Evolutionary conservation across 1,140 invertebrate genomes (phyloP), one percentile per base, ranked within the genome.

Genomic region (Ips typographus): DNA sequence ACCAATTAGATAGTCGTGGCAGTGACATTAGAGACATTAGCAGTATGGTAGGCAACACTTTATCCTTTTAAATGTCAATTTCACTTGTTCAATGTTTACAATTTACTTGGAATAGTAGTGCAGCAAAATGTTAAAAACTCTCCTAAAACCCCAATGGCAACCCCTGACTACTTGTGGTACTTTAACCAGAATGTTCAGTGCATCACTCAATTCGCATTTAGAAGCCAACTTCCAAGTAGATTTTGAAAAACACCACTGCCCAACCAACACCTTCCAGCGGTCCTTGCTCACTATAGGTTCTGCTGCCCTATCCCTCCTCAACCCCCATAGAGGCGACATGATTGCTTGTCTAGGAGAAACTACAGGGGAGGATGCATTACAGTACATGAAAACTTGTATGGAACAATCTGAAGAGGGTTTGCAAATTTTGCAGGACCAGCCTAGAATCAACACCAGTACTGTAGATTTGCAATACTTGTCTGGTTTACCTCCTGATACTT

Each of bases 261-360:
- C 87, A 39, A 88, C 90, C 39, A 89, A 87, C 55, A 36, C 77
- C 4, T 85, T 96, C 69, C 95, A 98, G 81, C 90, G 87, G 78
- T 76, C 83, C 1, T 70, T 95, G 5, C 83, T 98, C 4, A 84
- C 91, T 4, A 79, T 89, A 1, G 95, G 95, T 3, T 94, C 95
- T 36, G 92, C 91, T 40, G 78, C 86, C 3, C 83, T 93, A 58
- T 87, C 91, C 3, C 79, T 96, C 37, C 74, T 88, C 2, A 85
- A 94, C 83, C 94, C 94, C 1, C 80, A 82, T 73, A 86, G 90
- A 60, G 89, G 85, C n/a, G 95, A 98, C 80, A 95, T 97, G 94
- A 94, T 98, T 74, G 94, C 94, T 44, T 92, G 93, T 72, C 84
- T 98, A 63, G 95, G 94, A 2, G 96, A 98, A 84, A 91, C 93